Base-by-base conservation (phyloP, 2,113 vertebrate species). In the Centropristis striata region DNA sequence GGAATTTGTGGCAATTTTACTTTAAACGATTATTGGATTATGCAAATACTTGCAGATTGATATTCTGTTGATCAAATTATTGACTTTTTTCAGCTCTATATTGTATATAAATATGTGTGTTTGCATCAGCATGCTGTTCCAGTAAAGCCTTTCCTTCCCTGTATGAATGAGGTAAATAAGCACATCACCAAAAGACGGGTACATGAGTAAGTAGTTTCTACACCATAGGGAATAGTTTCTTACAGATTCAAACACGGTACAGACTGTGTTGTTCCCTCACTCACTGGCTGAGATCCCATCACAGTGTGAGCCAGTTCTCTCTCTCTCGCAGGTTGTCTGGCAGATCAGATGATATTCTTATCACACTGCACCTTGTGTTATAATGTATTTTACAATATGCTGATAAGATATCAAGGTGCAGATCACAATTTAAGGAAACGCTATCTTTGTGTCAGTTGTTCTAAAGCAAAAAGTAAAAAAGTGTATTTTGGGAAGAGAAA, bases 341-440 rank as follows among this genome's bases (percentile, higher is more conserved):
- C 39, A 64, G 51, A 78, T 84, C 59, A 23, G 36, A 74, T 80
- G 32, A 42, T 68, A 25, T 58, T 78, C 64, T 71, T 71, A 71
- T 68, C 20, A 1, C 54, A 54, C 2, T 66, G 28, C 41, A 71
- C 12, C 39, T 71, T 41, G 37, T 44, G 18, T 41, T 12, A 27
- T 21, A 23, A 18, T 21, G 39, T 28, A 18, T 61, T 71, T 67
- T 57, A 41, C 21, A 44, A 37, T 44, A 36, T 20, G 7, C 54
- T 10, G 55, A 81, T 76, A 68, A 68, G 53, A 60, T 77, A 66
- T 80, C 59, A 53, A 47, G 18, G 25, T 12, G 8, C 42, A 46
- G 21, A 70, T 78, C 57, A 5, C 37, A 41, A 44, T 65, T 74
- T 32, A 50, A 46, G 16, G 32, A 66, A 67, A 36, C 4, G 0